Base-by-base conservation (phyloP, 2,888 invertebrate genomes). In the Unio delphinus region DNA sequence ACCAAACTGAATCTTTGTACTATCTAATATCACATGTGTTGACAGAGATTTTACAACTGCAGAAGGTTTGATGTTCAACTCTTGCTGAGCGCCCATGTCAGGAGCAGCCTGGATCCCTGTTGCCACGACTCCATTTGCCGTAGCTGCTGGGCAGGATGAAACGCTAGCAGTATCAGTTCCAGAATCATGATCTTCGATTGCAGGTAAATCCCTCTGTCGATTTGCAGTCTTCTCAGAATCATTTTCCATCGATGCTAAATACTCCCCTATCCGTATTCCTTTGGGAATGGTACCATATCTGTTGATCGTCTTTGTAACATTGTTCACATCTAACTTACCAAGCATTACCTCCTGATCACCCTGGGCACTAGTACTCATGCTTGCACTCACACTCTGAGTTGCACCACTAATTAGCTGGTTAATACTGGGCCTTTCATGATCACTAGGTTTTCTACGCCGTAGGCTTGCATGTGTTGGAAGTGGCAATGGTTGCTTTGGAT, bases 211-310 rank as follows among this genome's bases (percentile, higher is more conserved):
- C n/a, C 79, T 79, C 64, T 75, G 71, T 64, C 79, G 75, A n/a
- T 70, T 83, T 34, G 65, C 61, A 17, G 54, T 61, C 80, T 78
- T 88, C 82, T 82, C 89, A 79, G 79, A 88, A 75, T 77, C 88
- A 74, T 82, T 87, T 81, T 85, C 80, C 86, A 99, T 92, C 7
- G 97, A 97, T 90, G 98, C 98, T 68, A 99, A 91, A 90, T 96
- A 99, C 8, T 98, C 98, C 55, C 98, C 98, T 83, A 99, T 98
- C 79, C 98, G 93, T 17, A 97, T 97, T 64, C 95, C 97, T 91
- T 98, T 99, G 0, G 99, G 99, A 86, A 99, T 91, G 17, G 99
- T 99, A 26, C 99, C 99, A 89, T 98, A 98, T 45, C 97, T 93
- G 90, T 96, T 97, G 64, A 90, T 90, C 62, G 97, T 97, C 80